These are phyloP conservation scores for Bombus fervidus DNA, from an alignment of 1,140 invertebrate species.

Conservation along the genomic window DNA sequence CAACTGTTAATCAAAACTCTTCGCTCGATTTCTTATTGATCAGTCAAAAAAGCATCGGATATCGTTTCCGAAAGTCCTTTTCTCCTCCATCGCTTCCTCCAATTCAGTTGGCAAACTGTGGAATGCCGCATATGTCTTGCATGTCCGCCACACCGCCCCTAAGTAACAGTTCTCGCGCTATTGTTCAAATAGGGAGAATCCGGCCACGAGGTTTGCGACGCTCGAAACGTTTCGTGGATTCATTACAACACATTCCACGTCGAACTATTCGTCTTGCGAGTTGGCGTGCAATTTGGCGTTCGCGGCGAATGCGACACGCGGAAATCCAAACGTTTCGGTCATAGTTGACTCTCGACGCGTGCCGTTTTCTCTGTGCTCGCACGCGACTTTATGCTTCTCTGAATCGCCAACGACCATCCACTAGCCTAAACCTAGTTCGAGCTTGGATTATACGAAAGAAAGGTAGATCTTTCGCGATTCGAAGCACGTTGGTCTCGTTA, in stretches of 20 bases:
- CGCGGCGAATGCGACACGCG: conserved; percentile 45
- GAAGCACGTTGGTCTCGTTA: conserved; percentile 12
- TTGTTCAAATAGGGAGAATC: conserved; percentile 59
- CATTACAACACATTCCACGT: conserved; percentile 73
- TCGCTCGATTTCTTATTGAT: not conserved
- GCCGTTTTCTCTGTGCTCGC: not conserved
- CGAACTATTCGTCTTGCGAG: conserved; percentile 71
- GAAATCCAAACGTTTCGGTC: conserved; percentile 59
- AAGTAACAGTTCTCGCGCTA: conserved; percentile 58
- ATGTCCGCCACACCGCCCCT: conserved; percentile 13
- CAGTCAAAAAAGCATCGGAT: not conserved
- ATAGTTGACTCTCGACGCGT: conserved; percentile 31
- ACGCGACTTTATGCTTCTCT: not conserved
- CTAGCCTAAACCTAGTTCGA: not conserved
- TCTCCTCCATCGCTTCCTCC: not conserved
- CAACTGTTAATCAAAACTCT: not conserved
- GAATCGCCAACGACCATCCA: not conserved
- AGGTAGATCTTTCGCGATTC: not conserved
- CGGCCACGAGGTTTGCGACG: conserved; percentile 42
- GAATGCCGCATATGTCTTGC: conserved; percentile 15
- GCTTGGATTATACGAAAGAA: not conserved
- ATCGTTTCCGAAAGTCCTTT: not conserved
- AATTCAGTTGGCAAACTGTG: conserved; percentile 42
- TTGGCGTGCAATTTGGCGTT: conserved; percentile 66
- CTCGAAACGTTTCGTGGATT: conserved; percentile 65